Percentiles rank a stretch among this genome's conserved stretches.
These are phyloP conservation scores for Anthoscopus minutus DNA, from an alignment of 2,113 vertebrate species.

Conservation along the genomic window DNA sequence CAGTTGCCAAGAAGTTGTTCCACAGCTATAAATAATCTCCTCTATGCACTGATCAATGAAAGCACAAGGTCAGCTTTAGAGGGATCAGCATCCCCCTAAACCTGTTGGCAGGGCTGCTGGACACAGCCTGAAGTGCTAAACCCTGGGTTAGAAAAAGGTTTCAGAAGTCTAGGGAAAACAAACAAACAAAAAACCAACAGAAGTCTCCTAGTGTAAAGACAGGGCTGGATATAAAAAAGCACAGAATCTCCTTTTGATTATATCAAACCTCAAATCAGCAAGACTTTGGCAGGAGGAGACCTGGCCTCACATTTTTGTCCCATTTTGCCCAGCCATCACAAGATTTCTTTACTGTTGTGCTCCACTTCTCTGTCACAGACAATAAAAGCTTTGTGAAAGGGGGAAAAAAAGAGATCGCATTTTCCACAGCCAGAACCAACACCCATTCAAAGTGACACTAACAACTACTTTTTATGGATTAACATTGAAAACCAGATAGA, in stretches of 20 bases:
- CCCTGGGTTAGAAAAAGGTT: not conserved
- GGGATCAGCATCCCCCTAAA: not conserved
- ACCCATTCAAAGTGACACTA: not conserved
- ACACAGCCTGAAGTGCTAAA: not conserved
- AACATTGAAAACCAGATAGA: not conserved
- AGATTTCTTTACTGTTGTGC: not conserved
- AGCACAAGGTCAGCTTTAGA: not conserved
- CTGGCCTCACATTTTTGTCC: not conserved
- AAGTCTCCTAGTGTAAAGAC: not conserved
- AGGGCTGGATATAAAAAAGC: not conserved
- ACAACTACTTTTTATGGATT: constrained; percentile 6
- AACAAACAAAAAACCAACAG: not conserved
- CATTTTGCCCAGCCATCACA: constrained; percentile 2
- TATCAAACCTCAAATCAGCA: not conserved
- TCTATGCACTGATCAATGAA: not conserved
- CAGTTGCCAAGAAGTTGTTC: not conserved
- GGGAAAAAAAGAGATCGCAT: not conserved
- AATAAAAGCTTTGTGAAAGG: constrained; percentile 42
- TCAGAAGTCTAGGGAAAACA: not conserved
- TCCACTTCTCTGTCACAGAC: not conserved
- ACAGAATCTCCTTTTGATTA: not conserved
- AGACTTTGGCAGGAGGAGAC: not conserved
- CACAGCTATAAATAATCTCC: not conserved
- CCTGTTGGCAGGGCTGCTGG: not conserved
- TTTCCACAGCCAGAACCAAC: not conserved